A percentile compares a stretch with the other conserved stretches of the same genome.
phyloP scores from a whole-genome alignment of 1,140 invertebrate genomes.

The Arctopsyche grandis region DNA sequence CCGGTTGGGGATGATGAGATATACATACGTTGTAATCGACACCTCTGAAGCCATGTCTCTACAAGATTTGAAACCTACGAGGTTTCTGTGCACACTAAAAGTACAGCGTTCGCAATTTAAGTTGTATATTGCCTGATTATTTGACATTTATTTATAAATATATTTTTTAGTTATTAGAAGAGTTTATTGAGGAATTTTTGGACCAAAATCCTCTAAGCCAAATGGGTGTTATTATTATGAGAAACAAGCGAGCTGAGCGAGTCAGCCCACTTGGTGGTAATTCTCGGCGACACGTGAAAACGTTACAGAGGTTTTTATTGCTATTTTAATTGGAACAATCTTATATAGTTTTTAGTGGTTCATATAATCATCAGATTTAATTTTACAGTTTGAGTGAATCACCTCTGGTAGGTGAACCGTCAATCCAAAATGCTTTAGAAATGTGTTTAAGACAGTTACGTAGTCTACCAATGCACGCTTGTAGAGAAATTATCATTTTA shows the following conservation, averaged over 20 bases:
- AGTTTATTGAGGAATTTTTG: slow-evolving; percentile 96
- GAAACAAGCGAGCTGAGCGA: slow-evolving; percentile 95
- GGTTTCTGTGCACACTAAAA: slow-evolving; percentile 89
- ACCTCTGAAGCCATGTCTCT: slow-evolving; percentile 93
- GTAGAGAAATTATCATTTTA: slow-evolving; percentile 90
- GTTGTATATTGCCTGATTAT: not conserved
- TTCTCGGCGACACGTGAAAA: slow-evolving; percentile 81
- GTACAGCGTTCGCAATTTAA: slow-evolving; percentile 61
- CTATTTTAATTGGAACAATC: not conserved
- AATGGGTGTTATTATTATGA: slow-evolving; percentile 89
- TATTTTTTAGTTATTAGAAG: slow-evolving; percentile 82
- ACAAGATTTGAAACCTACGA: slow-evolving; percentile 95
- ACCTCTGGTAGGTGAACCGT: slow-evolving; percentile 85
- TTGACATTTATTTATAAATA: not conserved
- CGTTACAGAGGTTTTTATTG: slow-evolving; percentile 64
- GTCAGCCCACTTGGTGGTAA: slow-evolving; percentile 90
- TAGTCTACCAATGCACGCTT: slow-evolving; percentile 92
- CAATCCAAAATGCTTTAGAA: slow-evolving; percentile 94
- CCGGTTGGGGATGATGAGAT: slow-evolving; percentile 95
- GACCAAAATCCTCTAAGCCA: slow-evolving; percentile 99
- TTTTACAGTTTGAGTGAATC: slow-evolving; percentile 68
- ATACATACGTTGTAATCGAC: slow-evolving; percentile 92
- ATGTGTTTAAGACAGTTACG: slow-evolving; percentile 86
- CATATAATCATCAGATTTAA: not conserved
- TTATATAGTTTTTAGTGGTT: no score